Base-by-base conservation (phyloP, 30 jellyfish, hydroid and myxozoan genomes). In the Sanderia malayensis region DNA sequence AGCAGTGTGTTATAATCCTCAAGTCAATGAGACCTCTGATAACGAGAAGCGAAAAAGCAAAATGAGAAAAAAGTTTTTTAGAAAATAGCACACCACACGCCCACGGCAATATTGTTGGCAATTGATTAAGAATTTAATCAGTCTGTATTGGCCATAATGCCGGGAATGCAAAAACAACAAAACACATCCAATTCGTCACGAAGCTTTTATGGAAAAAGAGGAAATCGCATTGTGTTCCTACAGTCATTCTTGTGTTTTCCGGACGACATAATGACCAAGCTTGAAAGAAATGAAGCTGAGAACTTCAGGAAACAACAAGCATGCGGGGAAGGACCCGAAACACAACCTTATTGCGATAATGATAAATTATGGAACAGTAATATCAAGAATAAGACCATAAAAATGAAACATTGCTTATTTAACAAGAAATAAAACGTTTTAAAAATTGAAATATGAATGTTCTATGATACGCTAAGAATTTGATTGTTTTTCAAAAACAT, bases 141-240 rank as follows among this genome's bases (percentile, higher is more conserved):
- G 27, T 20, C 67, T 20, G 44, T 32, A 59, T 31, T 47, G 30
- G 20, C 47, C 74, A 55, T 33, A 71, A 59, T 6, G 84, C 84
- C 74, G 84, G 63, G 4, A 20, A 65, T 29, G 76, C 57, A 58
- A 31, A 27, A 58, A 31, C 18, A 21, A 58, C 24, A 41, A 74
- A 59, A 44, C 58, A 74, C 44, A 74, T 41, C 69, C 69, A 15
- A 58, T 49, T 26, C 22, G 44, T 33, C 86, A 37, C 30, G 86
- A 76, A 30, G 86, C 44, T 74, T 10, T 34, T 59, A 45, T 62
- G 61, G 61, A 17, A 17, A 31, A 24, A 66, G 34, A 61, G 61
- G 55, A 29, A 22, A 55, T 28, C 2, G 27, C 21, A 66, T 66
- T 66, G 78, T 66, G 31, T 37, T 37, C 13, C 6, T 37, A n/a